Percentiles rank a stretch among this genome's conserved stretches.
Evolutionary conservation across 2,113 vertebrate species (phyloP).

Genomic region (Panthera leo): DNA sequence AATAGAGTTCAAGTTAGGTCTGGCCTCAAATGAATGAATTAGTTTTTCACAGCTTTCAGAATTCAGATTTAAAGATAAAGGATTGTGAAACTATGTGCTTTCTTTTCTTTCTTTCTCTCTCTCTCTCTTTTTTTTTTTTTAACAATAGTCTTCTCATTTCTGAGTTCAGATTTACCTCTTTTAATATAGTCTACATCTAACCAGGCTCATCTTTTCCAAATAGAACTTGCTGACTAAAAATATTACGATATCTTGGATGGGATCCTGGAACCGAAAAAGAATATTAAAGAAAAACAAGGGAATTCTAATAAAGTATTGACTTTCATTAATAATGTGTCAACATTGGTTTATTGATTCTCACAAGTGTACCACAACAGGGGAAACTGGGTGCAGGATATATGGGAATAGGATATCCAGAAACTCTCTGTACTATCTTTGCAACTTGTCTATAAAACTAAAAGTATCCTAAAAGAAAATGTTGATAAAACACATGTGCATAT

Average conservation of each 20-base stretch:
- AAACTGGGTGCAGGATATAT: background rate
- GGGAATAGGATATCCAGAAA: background rate
- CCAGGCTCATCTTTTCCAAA: background rate
- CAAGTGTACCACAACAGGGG: background rate
- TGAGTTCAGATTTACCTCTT: background rate
- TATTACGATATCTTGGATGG: background rate
- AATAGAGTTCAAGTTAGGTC: background rate
- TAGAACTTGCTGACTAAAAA: background rate
- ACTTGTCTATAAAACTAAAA: background rate
- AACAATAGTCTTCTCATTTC: background rate
- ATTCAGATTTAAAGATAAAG: background rate
- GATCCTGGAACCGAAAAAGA: background rate
- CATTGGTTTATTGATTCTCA: background rate
- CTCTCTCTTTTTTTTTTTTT: no score
- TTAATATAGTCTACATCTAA: background rate
- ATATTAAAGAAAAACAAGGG: background rate
- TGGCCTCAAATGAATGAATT: background rate
- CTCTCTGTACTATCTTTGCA: background rate
- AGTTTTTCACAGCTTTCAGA: background rate
- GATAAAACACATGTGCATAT: background rate
- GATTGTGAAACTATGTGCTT: background rate
- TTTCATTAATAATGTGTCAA: background rate
- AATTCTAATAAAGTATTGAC: constrained; percentile 13
- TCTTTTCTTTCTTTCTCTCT: background rate
- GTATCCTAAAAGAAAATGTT: background rate